Percentiles rank a stretch among this genome's conserved stretches.
Conservation (phyloP, 64 coral and sea anemone genomes). For the Montipora sp. region DNA sequence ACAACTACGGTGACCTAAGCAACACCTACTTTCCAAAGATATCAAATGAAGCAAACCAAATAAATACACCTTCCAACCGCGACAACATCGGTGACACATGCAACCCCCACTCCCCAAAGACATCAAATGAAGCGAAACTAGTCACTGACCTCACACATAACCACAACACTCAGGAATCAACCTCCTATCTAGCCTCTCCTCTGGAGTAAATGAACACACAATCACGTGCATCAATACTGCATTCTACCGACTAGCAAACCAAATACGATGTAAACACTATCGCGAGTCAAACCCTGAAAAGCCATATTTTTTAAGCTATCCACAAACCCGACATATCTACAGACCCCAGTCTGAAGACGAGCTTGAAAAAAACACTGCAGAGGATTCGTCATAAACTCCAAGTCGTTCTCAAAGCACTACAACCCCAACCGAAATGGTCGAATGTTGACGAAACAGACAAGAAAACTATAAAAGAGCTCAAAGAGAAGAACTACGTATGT, state of each 20-base stretch:
- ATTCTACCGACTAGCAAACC: constrained; percentile 60
- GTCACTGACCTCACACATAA: constrained; percentile 13
- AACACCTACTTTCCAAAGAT: background rate
- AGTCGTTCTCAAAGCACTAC: no score
- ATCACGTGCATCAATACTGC: constrained; percentile 31
- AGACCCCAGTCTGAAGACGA: background rate
- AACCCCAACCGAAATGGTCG: no score
- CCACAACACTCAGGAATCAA: constrained; percentile 45
- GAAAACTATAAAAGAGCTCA: no score
- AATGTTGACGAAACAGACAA: no score
- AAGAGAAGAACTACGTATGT: background rate
- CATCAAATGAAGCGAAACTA: background rate
- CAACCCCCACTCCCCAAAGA: background rate
- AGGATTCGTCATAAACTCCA: background rate
- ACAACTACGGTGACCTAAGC: background rate
- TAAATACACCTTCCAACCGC: background rate
- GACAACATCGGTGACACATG: background rate
- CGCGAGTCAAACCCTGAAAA: background rate
- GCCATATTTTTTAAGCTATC: constrained; percentile 38
- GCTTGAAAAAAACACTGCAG: background rate
- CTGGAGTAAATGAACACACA: constrained; percentile 42
- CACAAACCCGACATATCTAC: constrained; percentile 50
- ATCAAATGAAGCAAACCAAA: background rate
- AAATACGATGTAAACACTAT: constrained; percentile 56
- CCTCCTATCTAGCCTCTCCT: constrained; percentile 32